Evolutionary conservation across 2,888 invertebrate species (phyloP).

Genomic region (Seladonia tumulorum): DNA sequence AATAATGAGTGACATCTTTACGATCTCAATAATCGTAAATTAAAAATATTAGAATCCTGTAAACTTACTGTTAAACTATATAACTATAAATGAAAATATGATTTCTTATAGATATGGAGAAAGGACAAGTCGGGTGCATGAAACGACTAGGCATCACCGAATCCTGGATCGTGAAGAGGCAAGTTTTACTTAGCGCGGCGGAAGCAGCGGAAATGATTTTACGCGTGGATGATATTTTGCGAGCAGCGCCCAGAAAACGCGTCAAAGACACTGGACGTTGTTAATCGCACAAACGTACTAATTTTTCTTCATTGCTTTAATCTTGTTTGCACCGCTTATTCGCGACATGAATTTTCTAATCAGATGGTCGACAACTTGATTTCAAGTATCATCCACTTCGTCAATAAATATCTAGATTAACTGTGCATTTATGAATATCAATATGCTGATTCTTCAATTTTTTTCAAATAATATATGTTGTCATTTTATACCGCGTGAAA

Average conservation of each 20-base stretch:
- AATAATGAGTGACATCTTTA: no score
- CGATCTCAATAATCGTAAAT: no score
- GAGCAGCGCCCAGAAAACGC: constrained; percentile 94
- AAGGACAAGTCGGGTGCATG: constrained; percentile 96
- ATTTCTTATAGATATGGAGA: constrained; percentile 91
- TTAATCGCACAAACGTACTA: constrained; percentile 83
- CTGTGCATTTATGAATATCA: constrained; percentile 21
- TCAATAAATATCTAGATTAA: constrained; percentile 41
- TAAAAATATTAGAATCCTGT: no score
- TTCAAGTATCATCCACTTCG: constrained; percentile 32
- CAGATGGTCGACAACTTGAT: constrained; percentile 34
- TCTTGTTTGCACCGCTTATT: constrained; percentile 58
- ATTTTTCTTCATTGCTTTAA: constrained; percentile 34
- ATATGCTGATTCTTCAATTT: constrained; percentile 25
- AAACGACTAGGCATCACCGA: constrained; percentile 96
- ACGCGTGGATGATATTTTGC: constrained; percentile 98
- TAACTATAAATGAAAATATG: background rate
- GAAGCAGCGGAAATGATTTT: constrained; percentile 99
- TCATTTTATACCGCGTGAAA: constrained; percentile 34
- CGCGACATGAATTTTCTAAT: constrained; percentile 41
- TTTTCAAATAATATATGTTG: constrained; percentile 13
- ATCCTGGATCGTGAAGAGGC: constrained; percentile 98
- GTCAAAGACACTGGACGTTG: constrained; percentile 94
- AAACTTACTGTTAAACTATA: background rate
- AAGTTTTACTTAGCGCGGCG: constrained; percentile 96